Percentiles rank a stretch among this genome's conserved stretches.
Conservation (phyloP, 2,113 vertebrate genomes). For the Nyctereutes procyonoides region DNA sequence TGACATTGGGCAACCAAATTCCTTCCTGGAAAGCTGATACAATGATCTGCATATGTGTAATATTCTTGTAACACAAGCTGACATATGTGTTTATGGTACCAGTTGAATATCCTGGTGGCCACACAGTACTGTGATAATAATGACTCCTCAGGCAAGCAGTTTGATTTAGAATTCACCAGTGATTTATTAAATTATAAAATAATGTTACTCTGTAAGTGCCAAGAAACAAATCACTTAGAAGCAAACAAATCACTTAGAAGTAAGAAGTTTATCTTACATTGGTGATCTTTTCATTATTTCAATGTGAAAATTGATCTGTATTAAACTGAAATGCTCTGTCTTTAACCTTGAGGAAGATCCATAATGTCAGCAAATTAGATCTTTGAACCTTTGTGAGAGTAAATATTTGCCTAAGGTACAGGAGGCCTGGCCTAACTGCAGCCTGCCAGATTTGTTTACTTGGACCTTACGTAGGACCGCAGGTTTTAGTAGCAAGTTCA, state of each 20-base stretch:
- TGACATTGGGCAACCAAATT: slow-evolving; percentile 16
- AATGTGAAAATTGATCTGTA: background rate
- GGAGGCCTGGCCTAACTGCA: background rate
- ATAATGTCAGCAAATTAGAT: slow-evolving; percentile 34
- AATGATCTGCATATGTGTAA: background rate
- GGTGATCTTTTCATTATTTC: background rate
- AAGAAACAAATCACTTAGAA: slow-evolving; percentile 35
- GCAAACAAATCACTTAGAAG: slow-evolving; percentile 11
- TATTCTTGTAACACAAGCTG: background rate
- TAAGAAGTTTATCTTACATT: background rate
- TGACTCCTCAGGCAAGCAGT: background rate
- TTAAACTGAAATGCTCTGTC: background rate
- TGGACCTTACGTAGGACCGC: background rate
- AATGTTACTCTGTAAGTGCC: background rate
- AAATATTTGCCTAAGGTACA: slow-evolving; percentile 38
- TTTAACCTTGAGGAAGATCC: slow-evolving; percentile 51
- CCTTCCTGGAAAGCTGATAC: background rate
- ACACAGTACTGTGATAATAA: background rate
- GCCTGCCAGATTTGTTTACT: background rate
- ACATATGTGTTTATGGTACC: background rate
- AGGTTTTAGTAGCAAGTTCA: slow-evolving; percentile 7
- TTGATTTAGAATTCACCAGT: slow-evolving; percentile 38
- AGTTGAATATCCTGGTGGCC: background rate
- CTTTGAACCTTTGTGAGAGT: background rate
- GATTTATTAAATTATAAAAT: slow-evolving; percentile 32